phyloP scores from a whole-genome alignment of 1,140 invertebrate species.

The Macrotrachela quadricornifera region DNA sequence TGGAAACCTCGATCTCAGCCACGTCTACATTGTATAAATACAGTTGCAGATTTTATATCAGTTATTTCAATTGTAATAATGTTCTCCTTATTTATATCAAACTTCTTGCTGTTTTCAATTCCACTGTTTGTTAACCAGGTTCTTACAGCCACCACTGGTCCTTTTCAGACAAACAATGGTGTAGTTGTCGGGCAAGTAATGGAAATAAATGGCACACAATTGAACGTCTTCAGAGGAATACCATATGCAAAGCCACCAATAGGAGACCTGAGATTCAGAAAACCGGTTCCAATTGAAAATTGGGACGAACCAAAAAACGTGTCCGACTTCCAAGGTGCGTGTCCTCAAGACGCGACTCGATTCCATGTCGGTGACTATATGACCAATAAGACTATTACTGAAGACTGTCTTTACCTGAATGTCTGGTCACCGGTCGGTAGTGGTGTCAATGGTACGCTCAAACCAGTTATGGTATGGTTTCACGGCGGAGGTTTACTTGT shows the following conservation, averaged over 20 bases:
- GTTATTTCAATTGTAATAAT: no score
- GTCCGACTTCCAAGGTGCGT: conserved; percentile 60
- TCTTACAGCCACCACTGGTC: no score
- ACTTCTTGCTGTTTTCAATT: no score
- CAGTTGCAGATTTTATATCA: no score
- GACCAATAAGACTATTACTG: conserved; percentile 68
- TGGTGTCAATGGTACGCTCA: conserved; percentile 20
- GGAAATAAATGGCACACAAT: no score
- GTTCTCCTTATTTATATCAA: no score
- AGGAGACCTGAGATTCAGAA: conserved; percentile 11
- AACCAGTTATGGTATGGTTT: conserved; percentile 84
- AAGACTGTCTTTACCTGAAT: conserved; percentile 87
- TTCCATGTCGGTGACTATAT: conserved; percentile 62
- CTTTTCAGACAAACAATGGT: no score
- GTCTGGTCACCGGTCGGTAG: conserved; percentile 47
- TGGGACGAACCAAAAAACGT: conserved; percentile 54
- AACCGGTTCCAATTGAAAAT: conserved; percentile 36
- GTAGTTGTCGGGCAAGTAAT: no score
- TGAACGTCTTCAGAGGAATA: no score
- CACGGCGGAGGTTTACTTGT: conserved; percentile 84
- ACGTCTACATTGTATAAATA: no score
- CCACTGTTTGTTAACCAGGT: no score
- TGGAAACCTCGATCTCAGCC: no score
- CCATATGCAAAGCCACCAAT: conserved; percentile 14
- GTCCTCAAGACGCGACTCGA: conserved; percentile 68